Evolutionary conservation across 2,797 vertebrate species (phyloP).

Genomic region (Eulemur mongoz): DNA sequence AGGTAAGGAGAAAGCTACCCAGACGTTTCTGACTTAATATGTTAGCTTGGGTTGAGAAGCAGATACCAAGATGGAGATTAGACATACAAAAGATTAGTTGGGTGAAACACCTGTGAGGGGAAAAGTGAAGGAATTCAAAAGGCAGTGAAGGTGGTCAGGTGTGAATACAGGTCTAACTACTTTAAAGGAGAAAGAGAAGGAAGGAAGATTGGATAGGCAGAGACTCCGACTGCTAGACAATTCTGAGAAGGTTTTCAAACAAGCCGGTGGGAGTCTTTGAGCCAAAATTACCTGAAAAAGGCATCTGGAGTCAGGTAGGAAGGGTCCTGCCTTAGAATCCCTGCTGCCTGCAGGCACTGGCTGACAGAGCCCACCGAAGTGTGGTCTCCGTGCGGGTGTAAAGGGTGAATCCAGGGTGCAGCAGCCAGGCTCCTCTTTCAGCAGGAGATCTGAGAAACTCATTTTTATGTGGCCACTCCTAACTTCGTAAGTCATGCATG

Average conservation of each 20-base stretch:
- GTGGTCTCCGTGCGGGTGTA: not conserved
- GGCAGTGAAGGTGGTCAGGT: not conserved
- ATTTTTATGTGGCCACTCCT: not conserved
- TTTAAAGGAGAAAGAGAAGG: not conserved
- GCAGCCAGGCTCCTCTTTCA: not conserved
- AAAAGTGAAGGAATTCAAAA: not conserved
- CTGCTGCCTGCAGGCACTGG: not conserved
- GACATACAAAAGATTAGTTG: not conserved
- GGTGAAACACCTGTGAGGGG: not conserved
- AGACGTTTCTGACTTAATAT: not conserved
- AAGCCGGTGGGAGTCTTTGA: not conserved
- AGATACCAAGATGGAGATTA: not conserved
- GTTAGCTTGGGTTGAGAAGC: not conserved
- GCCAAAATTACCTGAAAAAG: not conserved
- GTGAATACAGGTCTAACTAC: not conserved
- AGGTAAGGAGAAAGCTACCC: not conserved
- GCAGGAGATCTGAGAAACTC: not conserved
- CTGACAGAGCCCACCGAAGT: not conserved
- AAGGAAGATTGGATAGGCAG: not conserved
- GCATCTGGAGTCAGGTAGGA: not conserved
- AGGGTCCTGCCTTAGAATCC: too few relatives aligned
- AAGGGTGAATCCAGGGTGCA: too few relatives aligned
- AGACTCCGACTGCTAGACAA: not conserved
- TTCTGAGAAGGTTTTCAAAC: not conserved
- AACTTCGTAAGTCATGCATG: not conserved